Percentiles rank a stretch among this genome's conserved stretches.
These are phyloP conservation scores for Syritta pipiens DNA, from an alignment of 2,888 invertebrate genomes.

Conservation along the genomic window DNA sequence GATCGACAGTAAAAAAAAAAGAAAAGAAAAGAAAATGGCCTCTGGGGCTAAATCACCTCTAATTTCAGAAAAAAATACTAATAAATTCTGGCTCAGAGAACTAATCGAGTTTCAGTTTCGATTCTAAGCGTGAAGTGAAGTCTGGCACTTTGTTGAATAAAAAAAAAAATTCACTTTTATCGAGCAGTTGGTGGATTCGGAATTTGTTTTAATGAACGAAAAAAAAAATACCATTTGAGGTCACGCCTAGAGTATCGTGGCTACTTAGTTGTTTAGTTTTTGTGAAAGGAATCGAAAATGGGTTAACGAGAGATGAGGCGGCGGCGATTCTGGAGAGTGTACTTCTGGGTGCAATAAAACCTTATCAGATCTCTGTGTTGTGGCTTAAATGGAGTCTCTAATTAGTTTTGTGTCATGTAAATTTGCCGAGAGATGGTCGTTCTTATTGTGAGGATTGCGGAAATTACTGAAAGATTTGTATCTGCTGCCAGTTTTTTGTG, in stretches of 20 bases:
- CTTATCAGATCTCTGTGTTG: conserved; percentile 45
- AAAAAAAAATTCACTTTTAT: conserved; percentile 48
- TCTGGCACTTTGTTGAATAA: conserved; percentile 4
- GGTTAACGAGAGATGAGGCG: conserved; percentile 33
- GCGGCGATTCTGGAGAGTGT: conserved; percentile 6
- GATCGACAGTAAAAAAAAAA: too few relatives aligned
- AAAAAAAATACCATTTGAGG: conserved; percentile 15
- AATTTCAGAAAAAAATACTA: neutral
- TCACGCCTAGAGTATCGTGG: neutral
- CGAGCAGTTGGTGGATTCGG: neutral
- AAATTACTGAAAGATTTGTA: conserved; percentile 22
- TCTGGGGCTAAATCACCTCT: conserved; percentile 10
- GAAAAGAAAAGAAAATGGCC: too few relatives aligned
- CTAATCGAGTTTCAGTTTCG: conserved; percentile 3
- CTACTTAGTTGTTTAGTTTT: neutral
- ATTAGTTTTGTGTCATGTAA: conserved; percentile 39
- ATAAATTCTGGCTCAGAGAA: neutral
- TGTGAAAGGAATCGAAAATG: conserved; percentile 31
- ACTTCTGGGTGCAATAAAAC: conserved; percentile 51
- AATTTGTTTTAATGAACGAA: neutral
- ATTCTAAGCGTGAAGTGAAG: neutral
- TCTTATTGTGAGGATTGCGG: conserved; percentile 20
- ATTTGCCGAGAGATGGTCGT: conserved; percentile 7
- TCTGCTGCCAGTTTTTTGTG: conserved; percentile 2
- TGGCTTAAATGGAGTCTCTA: conserved; percentile 35